Evolutionary conservation across 1,140 invertebrate genomes (phyloP).

Genomic region (Musca domestica): DNA sequence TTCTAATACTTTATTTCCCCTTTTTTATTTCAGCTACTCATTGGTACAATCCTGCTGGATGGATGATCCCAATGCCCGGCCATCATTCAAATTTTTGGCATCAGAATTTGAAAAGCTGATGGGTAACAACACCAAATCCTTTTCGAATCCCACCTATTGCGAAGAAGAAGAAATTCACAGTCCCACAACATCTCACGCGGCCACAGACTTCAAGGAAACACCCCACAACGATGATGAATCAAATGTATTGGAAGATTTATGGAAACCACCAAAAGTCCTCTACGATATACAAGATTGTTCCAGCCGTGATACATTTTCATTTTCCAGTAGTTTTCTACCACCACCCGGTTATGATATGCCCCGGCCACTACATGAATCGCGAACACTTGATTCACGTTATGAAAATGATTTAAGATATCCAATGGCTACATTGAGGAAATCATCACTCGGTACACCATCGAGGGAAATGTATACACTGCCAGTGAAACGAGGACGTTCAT

Average conservation of each 20-base stretch:
- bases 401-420: slow-evolving; percentile 51
- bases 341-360: slow-evolving; percentile 50
- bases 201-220: not conserved
- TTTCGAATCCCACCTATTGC: slow-evolving; percentile 52
- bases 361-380: slow-evolving; percentile 43
- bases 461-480: slow-evolving; percentile 42
- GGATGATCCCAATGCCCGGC: slow-evolving; percentile 68
- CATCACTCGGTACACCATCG: slow-evolving; percentile 22
- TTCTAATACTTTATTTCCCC: too few species aligned
- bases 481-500: slow-evolving; percentile 46
- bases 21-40: slow-evolving; percentile 64
- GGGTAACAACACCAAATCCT: slow-evolving; percentile 65
- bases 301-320: slow-evolving; percentile 38
- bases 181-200: not conserved
- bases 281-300: slow-evolving; percentile 41
- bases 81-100: slow-evolving; percentile 71
- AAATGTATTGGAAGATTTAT: slow-evolving; percentile 43
- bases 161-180: slow-evolving; percentile 35
- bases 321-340: slow-evolving; percentile 26
- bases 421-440: slow-evolving; percentile 43
- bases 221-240: slow-evolving; percentile 34
- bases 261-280: slow-evolving; percentile 44
- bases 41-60: slow-evolving; percentile 81
- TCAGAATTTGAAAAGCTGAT: slow-evolving; percentile 66
- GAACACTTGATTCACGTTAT: slow-evolving; percentile 46